Percentiles rank a stretch among this genome's conserved stretches.
phyloP scores from a whole-genome alignment of 2,113 vertebrate genomes.

The Spea multiplicata region DNA sequence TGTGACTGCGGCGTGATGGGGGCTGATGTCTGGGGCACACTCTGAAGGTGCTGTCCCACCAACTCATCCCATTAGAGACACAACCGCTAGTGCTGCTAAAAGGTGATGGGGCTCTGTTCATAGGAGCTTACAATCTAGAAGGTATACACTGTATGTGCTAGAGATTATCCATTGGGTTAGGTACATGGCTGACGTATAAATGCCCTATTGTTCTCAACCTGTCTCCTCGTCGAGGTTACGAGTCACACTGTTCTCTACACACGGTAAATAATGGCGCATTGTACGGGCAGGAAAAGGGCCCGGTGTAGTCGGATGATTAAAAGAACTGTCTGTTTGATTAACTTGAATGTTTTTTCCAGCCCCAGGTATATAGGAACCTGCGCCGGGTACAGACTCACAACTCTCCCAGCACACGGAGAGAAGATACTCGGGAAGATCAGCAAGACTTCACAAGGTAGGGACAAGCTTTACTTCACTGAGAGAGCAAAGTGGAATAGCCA shows the following conservation, averaged over 20 bases:
- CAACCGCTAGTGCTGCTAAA: no score
- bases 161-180: no score
- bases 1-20: no score
- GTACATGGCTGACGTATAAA: slow-evolving; percentile 54
- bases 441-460: slow-evolving; percentile 2
- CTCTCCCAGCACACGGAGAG: not conserved
- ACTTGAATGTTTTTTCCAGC: not conserved
- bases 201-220: slow-evolving; percentile 62
- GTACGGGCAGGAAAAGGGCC: slow-evolving; percentile 62
- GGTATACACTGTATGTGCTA: no score
- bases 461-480: not conserved
- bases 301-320: slow-evolving; percentile 51
- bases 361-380: not conserved
- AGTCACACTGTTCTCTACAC: slow-evolving; percentile 56
- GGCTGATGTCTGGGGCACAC: no score
- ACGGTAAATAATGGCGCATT: slow-evolving; percentile 65
- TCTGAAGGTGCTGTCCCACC: no score
- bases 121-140: no score
- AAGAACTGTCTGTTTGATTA: slow-evolving; percentile 19
- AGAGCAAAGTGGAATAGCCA: no score
- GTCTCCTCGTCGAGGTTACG: slow-evolving; percentile 60
- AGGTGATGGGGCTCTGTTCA: no score
- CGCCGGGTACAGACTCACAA: not conserved
- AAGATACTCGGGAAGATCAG: not conserved
- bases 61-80: no score